Evolutionary conservation across 2,113 vertebrate species (phyloP).

Genomic region (Ophiodon elongatus): DNA sequence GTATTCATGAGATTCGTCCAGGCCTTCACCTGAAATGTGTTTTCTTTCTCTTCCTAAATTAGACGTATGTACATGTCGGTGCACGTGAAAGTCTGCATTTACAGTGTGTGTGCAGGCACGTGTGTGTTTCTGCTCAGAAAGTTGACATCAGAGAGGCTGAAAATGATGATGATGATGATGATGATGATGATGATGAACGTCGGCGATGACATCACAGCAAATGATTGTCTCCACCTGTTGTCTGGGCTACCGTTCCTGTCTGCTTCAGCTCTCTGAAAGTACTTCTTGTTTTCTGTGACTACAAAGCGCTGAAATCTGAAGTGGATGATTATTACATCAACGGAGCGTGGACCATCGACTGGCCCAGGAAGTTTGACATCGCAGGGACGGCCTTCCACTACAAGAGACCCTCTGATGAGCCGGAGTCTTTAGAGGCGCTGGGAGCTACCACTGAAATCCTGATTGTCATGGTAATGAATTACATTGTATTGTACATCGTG

Average conservation of each 20-base stretch:
- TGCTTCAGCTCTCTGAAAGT: conserved; percentile 40
- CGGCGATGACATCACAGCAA: conserved; percentile 57
- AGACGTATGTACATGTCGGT: conserved; percentile 49
- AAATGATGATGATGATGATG: conserved; percentile 34
- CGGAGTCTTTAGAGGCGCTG: conserved; percentile 94
- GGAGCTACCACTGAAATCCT: conserved; percentile 95
- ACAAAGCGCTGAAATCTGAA: conserved; percentile 94
- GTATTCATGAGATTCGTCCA: conserved; percentile 60
- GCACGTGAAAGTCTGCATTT: conserved; percentile 39
- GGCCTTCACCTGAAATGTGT: conserved; percentile 77
- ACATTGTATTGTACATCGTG: background rate
- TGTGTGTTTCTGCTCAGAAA: conserved; percentile 43
- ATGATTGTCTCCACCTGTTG: conserved; percentile 56
- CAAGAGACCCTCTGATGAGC: conserved; percentile 93
- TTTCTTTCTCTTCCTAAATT: conserved; percentile 61
- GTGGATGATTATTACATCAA: conserved; percentile 97
- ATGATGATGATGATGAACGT: conserved; percentile 27
- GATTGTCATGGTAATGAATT: conserved; percentile 91
- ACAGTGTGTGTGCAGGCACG: conserved; percentile 2
- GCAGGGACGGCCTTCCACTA: conserved; percentile 97
- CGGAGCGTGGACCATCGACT: conserved; percentile 99
- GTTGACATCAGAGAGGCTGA: conserved; percentile 49
- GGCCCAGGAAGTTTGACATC: conserved; percentile 98
- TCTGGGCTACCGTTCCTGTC: conserved; percentile 51
- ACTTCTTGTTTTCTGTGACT: conserved; percentile 27